Conservation (phyloP, 2,113 vertebrate species). For the Lagopus muta region DNA sequence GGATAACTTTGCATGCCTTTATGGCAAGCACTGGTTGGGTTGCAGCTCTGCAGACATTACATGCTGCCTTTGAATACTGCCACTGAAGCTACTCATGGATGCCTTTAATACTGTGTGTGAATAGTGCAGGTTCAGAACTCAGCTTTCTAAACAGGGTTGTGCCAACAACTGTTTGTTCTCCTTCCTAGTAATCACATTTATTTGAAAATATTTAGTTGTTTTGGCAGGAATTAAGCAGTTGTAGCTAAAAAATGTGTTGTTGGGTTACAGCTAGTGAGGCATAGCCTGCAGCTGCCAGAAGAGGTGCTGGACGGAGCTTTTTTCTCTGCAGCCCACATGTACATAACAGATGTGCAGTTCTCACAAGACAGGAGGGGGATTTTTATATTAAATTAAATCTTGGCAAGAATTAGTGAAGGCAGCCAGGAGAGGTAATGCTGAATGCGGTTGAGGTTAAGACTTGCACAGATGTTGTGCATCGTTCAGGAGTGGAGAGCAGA, state of each 20-base stretch:
- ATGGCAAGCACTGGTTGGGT: background rate
- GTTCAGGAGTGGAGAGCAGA: fast-evolving
- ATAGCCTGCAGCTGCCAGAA: background rate
- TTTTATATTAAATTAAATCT: background rate
- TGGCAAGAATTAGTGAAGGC: background rate
- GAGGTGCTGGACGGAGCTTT: background rate
- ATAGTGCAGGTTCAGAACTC: background rate
- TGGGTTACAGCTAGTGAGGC: background rate
- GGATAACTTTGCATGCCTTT: background rate
- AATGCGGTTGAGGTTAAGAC: fast-evolving
- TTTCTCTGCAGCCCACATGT: background rate
- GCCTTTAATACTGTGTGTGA: background rate
- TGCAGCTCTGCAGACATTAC: background rate
- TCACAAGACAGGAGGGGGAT: fast-evolving
- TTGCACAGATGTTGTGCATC: fast-evolving
- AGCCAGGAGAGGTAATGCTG: fast-evolving
- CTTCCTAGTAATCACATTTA: background rate
- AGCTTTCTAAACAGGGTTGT: background rate
- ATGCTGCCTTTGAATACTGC: background rate
- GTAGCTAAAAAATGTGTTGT: background rate
- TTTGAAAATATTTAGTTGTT: background rate
- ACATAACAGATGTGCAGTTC: fast-evolving
- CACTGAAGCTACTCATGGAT: background rate
- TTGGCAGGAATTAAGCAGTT: background rate
- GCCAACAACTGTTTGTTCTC: background rate